A percentile compares a stretch with the other conserved stretches of the same genome.
Conservation (phyloP, 2,113 vertebrate genomes). For the Takifugu bimaculatus region DNA sequence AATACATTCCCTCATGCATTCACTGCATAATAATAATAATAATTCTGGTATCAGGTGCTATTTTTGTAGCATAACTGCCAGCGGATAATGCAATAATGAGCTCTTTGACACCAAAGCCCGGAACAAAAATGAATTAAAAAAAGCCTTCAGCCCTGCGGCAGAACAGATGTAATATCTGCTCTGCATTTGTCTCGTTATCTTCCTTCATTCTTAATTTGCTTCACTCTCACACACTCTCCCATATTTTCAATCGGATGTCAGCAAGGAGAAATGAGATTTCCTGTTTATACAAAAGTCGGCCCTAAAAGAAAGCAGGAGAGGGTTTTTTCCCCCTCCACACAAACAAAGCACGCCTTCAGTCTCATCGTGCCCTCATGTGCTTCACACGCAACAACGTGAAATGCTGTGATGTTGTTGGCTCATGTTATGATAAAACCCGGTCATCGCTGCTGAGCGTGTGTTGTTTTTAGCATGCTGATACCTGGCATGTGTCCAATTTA, state of each 20-base stretch:
- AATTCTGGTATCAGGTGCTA: too few relatives aligned
- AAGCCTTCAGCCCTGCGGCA: slow-evolving; percentile 37
- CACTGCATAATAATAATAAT: too few relatives aligned
- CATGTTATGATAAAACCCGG: slow-evolving; percentile 2
- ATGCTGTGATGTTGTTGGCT: slow-evolving; percentile 2
- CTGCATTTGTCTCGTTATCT: slow-evolving; percentile 33
- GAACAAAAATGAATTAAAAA: slow-evolving; percentile 9
- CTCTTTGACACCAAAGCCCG: slow-evolving; percentile 20
- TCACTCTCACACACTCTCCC: slow-evolving; percentile 24
- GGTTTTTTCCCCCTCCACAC: slow-evolving; percentile 7
- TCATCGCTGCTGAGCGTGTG: slow-evolving; percentile 14
- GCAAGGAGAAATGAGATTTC: slow-evolving; percentile 40
- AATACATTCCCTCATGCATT: too few relatives aligned
- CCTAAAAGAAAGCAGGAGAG: slow-evolving; percentile 31
- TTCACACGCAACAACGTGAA: not conserved
- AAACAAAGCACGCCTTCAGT: slow-evolving; percentile 5
- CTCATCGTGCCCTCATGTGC: slow-evolving; percentile 8
- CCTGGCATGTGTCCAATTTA: slow-evolving; percentile 1
- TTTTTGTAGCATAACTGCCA: not conserved
- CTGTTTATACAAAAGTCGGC: slow-evolving; percentile 44
- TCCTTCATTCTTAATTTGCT: slow-evolving; percentile 23
- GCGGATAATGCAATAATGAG: slow-evolving; percentile 14
- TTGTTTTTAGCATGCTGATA: not conserved
- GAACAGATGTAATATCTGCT: slow-evolving; percentile 39
- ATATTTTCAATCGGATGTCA: slow-evolving; percentile 29